Base-by-base conservation (phyloP, 1,140 invertebrate genomes). In the Yoshiicerus persimilis region DNA sequence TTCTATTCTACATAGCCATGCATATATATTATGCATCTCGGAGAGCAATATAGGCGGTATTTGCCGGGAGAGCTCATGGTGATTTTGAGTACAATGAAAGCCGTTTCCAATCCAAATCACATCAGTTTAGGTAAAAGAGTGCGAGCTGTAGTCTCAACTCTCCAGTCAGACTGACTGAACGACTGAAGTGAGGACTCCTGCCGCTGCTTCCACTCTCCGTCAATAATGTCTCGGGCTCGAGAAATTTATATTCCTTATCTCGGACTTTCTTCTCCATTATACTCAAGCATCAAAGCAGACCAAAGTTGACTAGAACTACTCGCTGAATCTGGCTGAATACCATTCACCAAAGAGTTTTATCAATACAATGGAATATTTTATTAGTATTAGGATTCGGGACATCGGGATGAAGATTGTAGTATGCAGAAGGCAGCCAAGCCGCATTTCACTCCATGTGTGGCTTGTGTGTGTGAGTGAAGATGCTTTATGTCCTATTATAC, bases 101-200 rank as follows among this genome's bases (percentile, higher is more conserved):
- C 75, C 75, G 34, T 80, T 80, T 80, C 75, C 75, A 80, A 80
- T 80, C 75, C 75, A 80, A 34, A 34, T 80, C 75, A 80, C 75
- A 80, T 80, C 75, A 80, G 30, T 80, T 70, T 80, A 38, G 66
- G 66, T 70, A 70, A 70, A 27, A 30, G 25, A 30, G 66, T 30
- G 30, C 27, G 30, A 20, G 11, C 41, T 70, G 1, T 39, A 9
- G 13, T 27, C 32, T 34, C 32, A 80, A 36, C 75, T 80, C 34
- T 20, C 20, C 20, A 36, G 32, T 32, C 6, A 34, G 34, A 34
- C 75, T 80, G 47, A 56, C 3, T 56, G 47, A 47, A 13, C n/a
- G 41, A 56, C 16, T 56, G 47, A 56, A 56, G 39, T 41, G 47
- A 56, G 47, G 1, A 56, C 47, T 56, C 20, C 47, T 56, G 47